Evolutionary conservation across 2,888 invertebrate genomes (phyloP), one percentile per base, ranked within the genome.

Genomic region (Nemotelus pantherinus): DNA sequence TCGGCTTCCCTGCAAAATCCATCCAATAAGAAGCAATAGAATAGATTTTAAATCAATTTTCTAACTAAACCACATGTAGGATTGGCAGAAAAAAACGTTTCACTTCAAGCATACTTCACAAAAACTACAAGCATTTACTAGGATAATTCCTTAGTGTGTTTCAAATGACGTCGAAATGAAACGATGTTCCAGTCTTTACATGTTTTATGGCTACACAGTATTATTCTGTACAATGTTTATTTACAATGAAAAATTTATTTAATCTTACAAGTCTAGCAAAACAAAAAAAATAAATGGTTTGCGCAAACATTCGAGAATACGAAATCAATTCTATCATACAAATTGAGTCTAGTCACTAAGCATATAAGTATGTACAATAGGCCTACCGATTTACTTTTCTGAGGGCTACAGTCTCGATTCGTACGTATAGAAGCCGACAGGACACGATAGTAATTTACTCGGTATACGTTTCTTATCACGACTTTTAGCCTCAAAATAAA

Each of bases 361-460:
- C 25, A 25, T 25, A 25, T 25, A n/a, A n/a, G n/a, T n/a, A 25
- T 25, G 25, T 25, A 25, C 25, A 25, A 25, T 25, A 25, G 25
- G 25, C 25, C 25, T 25, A 25, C 25, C 25, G 25, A 25, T 25
- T 25, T 25, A 25, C 25, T 25, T 25, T 25, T 25, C 10, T 53
- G 45, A 65, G 7, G 39, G 43, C 41, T 43, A 83, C n/a, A 83
- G 78, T 70, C 82, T 79, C 48, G 83, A 82, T 78, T 82, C 82
- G 71, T 81, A 83, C 77, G 82, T 79, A 77, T 83, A 83, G 76
- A 78, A 80, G 58, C 80, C 80, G 63, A 87, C 86, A 65, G 87
- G 87, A 71, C 86, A 83, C 77, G 88, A 87, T 72, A 87, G 82
- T 79, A 87, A 83, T 82, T 87, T 87, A 55, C 83, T 84, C 71